Evolutionary conservation across 2,888 invertebrate species (phyloP).

Genomic region (Litoditis marina): DNA sequence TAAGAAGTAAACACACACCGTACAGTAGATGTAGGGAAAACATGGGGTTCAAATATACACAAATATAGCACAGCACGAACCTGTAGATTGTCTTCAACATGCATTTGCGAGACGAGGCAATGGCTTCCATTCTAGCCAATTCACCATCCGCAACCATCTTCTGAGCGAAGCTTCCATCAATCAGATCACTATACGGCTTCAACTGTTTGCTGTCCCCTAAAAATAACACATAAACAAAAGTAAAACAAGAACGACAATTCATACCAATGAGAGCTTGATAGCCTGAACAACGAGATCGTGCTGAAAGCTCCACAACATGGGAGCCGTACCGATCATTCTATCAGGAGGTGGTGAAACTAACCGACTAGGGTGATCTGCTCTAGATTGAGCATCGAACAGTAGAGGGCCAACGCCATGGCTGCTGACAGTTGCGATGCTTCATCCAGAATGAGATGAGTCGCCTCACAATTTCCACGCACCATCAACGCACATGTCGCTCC

Average conservation of each 20-base stretch:
- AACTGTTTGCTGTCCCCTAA: constrained; percentile 9
- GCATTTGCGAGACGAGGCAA: neutral
- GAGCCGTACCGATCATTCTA: no score
- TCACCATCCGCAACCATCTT: constrained; percentile 1
- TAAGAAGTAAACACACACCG: no score
- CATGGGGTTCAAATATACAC: no score
- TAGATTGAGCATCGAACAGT: constrained; percentile 1
- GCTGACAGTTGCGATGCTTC: constrained; percentile 7
- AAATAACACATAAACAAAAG: no score
- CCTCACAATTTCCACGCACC: neutral
- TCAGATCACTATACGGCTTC: neutral
- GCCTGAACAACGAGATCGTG: no score
- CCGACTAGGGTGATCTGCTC: constrained; percentile 5
- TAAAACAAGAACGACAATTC: no score
- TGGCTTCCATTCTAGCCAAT: neutral
- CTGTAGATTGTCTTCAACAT: constrained; percentile 6
- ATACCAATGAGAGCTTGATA: no score
- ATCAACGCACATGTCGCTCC: neutral
- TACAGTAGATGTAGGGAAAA: no score
- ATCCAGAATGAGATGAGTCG: constrained; percentile 8
- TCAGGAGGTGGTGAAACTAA: no score
- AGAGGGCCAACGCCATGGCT: constrained; percentile 4
- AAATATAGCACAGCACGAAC: no score
- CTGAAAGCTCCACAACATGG: no score
- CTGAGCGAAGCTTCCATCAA: neutral